A percentile compares a stretch with the other conserved stretches of the same genome.
phyloP scores from a whole-genome alignment of 2,888 invertebrate genomes.

The Cryptus viduatorius region DNA sequence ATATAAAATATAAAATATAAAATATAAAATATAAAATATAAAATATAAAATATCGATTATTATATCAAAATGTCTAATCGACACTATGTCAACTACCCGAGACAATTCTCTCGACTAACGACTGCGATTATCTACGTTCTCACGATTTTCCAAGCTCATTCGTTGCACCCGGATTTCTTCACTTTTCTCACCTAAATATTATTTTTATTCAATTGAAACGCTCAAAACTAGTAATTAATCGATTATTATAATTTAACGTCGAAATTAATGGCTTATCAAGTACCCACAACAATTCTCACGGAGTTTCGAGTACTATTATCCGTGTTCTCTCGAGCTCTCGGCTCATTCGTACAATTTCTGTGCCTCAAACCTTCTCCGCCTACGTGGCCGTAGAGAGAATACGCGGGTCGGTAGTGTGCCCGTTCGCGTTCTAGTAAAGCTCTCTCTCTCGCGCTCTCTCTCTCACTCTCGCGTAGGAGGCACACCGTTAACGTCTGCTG shows the following conservation, averaged over 20 bases:
- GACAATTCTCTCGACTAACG: no score
- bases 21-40: no score
- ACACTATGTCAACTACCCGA: no score
- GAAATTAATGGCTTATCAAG: neutral
- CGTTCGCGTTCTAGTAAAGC: conserved; percentile 43
- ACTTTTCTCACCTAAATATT: no score
- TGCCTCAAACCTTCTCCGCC: neutral
- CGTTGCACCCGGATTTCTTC: neutral
- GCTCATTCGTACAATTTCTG: neutral
- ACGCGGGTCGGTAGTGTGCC: conserved; percentile 40
- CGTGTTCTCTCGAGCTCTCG: conserved; percentile 4
- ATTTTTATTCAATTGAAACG: no score
- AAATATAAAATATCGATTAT: no score
- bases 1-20: no score
- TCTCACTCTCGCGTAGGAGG: conserved; percentile 45
- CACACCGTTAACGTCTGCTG: conserved; percentile 60
- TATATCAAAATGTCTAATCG: no score
- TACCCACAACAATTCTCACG: conserved; percentile 1
- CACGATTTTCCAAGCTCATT: neutral
- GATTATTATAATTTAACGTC: neutral
- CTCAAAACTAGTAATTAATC: neutral
- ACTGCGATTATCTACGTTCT: no score
- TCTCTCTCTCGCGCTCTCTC: neutral
- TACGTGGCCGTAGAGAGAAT: conserved; percentile 12
- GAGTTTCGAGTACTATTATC: conserved; percentile 2